A percentile compares a stretch with the other conserved stretches of the same genome.
These are phyloP conservation scores for Stegastes partitus DNA, from an alignment of 2,113 vertebrate species.

Conservation along the genomic window DNA sequence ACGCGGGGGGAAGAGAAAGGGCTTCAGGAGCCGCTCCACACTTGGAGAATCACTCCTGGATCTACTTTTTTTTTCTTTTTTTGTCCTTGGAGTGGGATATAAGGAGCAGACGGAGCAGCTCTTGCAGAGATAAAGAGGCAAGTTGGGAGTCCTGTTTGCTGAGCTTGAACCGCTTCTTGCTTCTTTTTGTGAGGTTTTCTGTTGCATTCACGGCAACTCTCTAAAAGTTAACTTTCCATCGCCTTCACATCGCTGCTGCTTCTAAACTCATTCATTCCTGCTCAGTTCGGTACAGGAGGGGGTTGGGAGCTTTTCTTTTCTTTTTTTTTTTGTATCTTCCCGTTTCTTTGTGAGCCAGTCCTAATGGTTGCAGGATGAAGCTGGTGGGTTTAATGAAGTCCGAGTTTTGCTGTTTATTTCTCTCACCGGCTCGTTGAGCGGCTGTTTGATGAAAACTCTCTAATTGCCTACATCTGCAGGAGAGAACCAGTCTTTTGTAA, in stretches of 20 bases:
- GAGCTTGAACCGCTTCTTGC: not conserved
- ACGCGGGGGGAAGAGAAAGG: constrained; percentile 57
- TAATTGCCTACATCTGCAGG: constrained; percentile 75
- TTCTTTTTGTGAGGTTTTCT: not conserved
- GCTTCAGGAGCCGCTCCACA: constrained; percentile 58
- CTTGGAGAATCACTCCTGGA: constrained; percentile 56
- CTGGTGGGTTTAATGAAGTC: not conserved
- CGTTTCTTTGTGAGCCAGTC: constrained; percentile 19
- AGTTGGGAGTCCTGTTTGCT: constrained; percentile 26
- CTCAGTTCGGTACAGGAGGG: constrained; percentile 24
- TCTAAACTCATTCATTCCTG: constrained; percentile 70
- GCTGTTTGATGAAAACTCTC: constrained; percentile 3
- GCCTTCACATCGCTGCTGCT: constrained; percentile 9
- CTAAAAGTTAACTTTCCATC: constrained; percentile 55
- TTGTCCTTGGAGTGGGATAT: constrained; percentile 68
- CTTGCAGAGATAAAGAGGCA: constrained; percentile 58
- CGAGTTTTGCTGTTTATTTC: not conserved
- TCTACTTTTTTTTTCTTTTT: constrained; percentile 52
- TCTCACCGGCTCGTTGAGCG: not conserved
- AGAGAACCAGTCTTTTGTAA: constrained; percentile 28
- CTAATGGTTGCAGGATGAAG: not conserved
- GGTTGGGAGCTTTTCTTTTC: constrained; percentile 19
- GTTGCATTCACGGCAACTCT: constrained; percentile 36
- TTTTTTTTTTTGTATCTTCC: constrained; percentile 4
- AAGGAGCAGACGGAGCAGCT: constrained; percentile 55